A percentile compares a stretch with the other conserved stretches of the same genome.
These are phyloP conservation scores for Pollenia amentaria DNA, from an alignment of 2,888 invertebrate species.

Conservation along the genomic window DNA sequence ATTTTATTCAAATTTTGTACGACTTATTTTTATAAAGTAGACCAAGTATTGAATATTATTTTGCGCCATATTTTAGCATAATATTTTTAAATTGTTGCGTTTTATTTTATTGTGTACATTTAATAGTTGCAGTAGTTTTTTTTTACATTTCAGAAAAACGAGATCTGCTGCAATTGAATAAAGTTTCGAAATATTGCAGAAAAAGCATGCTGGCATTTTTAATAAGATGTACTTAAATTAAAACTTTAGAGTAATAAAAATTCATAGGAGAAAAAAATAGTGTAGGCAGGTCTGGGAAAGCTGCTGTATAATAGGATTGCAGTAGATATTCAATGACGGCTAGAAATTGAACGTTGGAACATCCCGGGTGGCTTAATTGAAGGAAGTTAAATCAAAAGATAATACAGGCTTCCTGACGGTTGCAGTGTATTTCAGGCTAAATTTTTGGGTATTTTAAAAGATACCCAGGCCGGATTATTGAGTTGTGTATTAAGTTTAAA, in stretches of 20 bases:
- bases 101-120: constrained; percentile 18
- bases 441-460: no score
- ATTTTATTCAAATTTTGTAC: constrained; percentile 73
- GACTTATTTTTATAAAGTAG: constrained; percentile 70
- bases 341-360: no score
- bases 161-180: constrained; percentile 23
- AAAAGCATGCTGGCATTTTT: constrained; percentile 60
- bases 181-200: constrained; percentile 56
- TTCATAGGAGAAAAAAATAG: constrained; percentile 20
- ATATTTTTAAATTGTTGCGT: constrained; percentile 57
- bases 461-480: no score
- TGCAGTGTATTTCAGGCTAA: no score
- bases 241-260: constrained; percentile 26
- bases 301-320: no score
- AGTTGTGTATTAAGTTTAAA: no score
- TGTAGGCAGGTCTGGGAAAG: no score
- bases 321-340: no score
- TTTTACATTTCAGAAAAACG: constrained; percentile 50
- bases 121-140: background rate
- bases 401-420: no score
- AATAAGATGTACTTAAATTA: constrained; percentile 35
- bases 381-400: no score
- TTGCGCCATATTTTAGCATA: constrained; percentile 72
- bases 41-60: constrained; percentile 76
- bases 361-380: no score